Conservation (phyloP, 2,888 invertebrate genomes). For the Pterobdella sp. region DNA sequence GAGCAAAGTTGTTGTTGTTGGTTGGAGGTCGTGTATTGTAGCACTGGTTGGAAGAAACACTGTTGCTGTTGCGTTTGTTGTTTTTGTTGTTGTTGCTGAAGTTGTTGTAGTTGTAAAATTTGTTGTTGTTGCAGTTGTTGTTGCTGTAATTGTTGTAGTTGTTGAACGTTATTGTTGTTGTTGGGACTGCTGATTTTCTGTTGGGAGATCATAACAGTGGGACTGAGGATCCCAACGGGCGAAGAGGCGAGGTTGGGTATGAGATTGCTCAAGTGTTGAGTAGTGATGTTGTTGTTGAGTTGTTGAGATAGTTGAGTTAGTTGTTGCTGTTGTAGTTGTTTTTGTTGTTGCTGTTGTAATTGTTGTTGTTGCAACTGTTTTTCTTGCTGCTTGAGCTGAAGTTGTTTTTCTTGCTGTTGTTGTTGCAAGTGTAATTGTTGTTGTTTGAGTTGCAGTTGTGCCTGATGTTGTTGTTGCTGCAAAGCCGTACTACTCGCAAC, state of each 20-base stretch:
- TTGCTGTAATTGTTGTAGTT: conserved; percentile 37
- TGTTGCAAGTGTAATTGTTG: conserved; percentile 26
- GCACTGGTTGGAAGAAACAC: conserved; percentile 23
- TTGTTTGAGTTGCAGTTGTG: conserved; percentile 9
- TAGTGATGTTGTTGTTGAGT: not conserved
- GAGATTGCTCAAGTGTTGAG: conserved; percentile 16
- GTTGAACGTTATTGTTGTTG: conserved; percentile 35
- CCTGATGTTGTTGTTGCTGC: conserved; percentile 11
- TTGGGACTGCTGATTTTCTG: conserved; percentile 31
- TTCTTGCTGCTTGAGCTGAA: conserved; percentile 25
- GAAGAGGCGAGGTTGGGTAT: conserved; percentile 17
- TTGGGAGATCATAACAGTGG: conserved; percentile 19
- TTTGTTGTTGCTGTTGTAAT: conserved; percentile 19
- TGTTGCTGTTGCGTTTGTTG: conserved; percentile 35
- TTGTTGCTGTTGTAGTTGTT: conserved; percentile 11
- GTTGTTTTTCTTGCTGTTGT: conserved; percentile 16
- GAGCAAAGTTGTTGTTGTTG: not conserved
- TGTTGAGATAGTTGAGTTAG: conserved; percentile 15
- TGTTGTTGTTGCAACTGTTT: conserved; percentile 14
- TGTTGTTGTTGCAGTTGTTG: conserved; percentile 24
- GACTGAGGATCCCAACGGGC: conserved; percentile 16
- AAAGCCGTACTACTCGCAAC: conserved; percentile 5
- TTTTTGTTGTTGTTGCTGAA: conserved; percentile 27
- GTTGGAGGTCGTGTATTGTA: conserved; percentile 24
- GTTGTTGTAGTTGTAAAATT: conserved; percentile 20